Conservation (phyloP, 1,140 invertebrate genomes). For the Cyphomyrmex costatus region DNA sequence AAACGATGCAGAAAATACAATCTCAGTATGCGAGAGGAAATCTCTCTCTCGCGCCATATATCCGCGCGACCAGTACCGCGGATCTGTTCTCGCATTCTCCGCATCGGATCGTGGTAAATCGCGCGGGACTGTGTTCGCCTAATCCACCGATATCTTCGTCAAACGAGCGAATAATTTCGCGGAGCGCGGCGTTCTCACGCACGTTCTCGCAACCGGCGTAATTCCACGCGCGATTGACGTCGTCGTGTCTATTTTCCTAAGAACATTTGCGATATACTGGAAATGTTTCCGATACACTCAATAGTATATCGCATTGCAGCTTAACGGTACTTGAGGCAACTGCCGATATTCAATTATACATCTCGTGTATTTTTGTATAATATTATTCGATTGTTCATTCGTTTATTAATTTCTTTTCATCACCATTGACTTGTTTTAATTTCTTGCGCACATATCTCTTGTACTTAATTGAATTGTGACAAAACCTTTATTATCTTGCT, state of each 20-base stretch:
- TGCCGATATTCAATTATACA: background rate
- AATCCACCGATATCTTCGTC: slow-evolving; percentile 56
- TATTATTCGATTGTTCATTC: background rate
- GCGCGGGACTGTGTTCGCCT: slow-evolving; percentile 29
- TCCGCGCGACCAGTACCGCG: slow-evolving; percentile 17
- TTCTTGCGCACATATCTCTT: background rate
- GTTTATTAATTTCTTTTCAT: background rate
- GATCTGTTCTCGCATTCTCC: slow-evolving; percentile 52
- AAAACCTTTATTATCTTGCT: background rate
- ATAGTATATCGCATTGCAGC: background rate
- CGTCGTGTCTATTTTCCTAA: background rate
- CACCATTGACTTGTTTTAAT: background rate
- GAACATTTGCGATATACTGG: slow-evolving; percentile 8
- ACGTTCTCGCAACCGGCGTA: slow-evolving; percentile 31
- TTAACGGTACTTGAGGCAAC: background rate
- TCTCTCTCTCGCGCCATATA: slow-evolving; percentile 2
- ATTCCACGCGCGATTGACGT: slow-evolving; percentile 46
- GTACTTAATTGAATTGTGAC: background rate
- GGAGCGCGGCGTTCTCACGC: slow-evolving; percentile 58
- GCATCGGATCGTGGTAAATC: slow-evolving; percentile 27
- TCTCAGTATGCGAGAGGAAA: slow-evolving; percentile 14
- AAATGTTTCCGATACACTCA: slow-evolving; percentile 5
- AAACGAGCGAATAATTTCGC: slow-evolving; percentile 56
- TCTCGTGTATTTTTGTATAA: background rate
- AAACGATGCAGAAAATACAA: slow-evolving; percentile 55